These are phyloP conservation scores for Nanorana parkeri DNA, from an alignment of 2,113 vertebrate species.

Conservation along the genomic window DNA sequence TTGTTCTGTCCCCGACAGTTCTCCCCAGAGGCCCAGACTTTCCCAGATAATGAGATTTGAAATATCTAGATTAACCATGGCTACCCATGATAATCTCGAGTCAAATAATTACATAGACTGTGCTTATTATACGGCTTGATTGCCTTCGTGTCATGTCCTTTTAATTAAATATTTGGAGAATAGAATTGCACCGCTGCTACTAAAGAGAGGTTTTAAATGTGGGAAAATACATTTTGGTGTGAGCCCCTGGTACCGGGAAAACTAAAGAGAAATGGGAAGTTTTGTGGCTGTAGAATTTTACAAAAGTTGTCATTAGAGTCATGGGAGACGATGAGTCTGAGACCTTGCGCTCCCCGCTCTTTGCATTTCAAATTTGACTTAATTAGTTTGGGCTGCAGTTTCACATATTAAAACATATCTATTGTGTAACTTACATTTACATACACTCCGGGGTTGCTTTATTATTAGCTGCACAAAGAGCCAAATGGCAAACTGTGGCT, in stretches of 20 bases:
- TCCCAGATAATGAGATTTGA: constrained; percentile 38
- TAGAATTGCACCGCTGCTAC: constrained; percentile 8
- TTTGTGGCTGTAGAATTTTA: background rate
- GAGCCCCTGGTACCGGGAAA: background rate
- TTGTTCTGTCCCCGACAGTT: background rate
- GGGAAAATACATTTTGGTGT: background rate
- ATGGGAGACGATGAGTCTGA: constrained; percentile 5
- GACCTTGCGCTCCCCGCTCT: background rate
- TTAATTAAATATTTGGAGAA: constrained; percentile 40
- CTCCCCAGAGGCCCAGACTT: constrained; percentile 3
- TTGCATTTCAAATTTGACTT: background rate
- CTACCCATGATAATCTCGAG: constrained; percentile 19
- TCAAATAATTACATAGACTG: constrained; percentile 36
- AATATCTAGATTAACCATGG: constrained; percentile 38
- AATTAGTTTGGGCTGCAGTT: too few species aligned
- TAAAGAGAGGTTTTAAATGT: background rate
- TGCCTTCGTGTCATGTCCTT: constrained; percentile 23
- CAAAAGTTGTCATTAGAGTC: background rate
- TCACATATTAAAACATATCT: too few species aligned
- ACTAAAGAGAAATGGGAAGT: background rate
- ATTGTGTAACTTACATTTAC: too few species aligned
- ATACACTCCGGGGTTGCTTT: too few species aligned
- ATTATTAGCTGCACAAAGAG: too few species aligned
- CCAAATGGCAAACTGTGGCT: too few species aligned
- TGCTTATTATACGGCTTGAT: constrained; percentile 5